Evolutionary conservation across 2,888 invertebrate species (phyloP).

Genomic region (Lochmaea capreae): DNA sequence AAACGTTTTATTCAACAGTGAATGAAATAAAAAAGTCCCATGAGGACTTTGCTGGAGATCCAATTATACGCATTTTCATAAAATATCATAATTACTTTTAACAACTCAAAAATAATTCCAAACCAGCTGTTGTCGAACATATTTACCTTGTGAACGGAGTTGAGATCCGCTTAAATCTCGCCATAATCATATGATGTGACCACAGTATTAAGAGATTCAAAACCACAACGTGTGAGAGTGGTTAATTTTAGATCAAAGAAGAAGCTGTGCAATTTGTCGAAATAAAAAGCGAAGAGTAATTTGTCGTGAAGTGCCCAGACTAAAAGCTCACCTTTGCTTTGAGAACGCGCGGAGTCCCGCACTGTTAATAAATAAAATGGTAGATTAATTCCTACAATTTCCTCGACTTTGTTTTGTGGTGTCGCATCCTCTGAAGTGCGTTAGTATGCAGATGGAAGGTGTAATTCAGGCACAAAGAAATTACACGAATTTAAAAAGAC

Average conservation of each 20-base stretch:
- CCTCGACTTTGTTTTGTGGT: slow-evolving; percentile 48
- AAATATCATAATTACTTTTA: no score
- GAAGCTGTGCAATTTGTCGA: slow-evolving; percentile 33
- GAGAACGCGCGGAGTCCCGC: slow-evolving; percentile 6
- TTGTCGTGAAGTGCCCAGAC: slow-evolving; percentile 41
- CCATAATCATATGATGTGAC: neutral
- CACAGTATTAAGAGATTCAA: slow-evolving; percentile 14
- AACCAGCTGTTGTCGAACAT: neutral
- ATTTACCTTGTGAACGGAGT: neutral
- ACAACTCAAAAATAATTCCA: neutral
- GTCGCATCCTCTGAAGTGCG: slow-evolving; percentile 38
- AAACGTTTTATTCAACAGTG: no score
- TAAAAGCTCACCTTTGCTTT: slow-evolving; percentile 38
- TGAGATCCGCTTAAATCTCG: neutral
- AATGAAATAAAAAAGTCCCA: no score
- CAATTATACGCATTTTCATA: no score
- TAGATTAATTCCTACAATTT: slow-evolving; percentile 50
- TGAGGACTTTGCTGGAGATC: no score
- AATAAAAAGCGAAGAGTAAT: slow-evolving; percentile 37
- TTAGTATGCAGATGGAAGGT: slow-evolving; percentile 24
- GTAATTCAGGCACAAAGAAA: slow-evolving; percentile 2
- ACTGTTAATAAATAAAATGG: slow-evolving; percentile 43
- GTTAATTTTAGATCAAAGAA: slow-evolving; percentile 37
- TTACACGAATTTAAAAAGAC: slow-evolving; percentile 9
- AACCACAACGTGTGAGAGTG: slow-evolving; percentile 22